Percentiles rank a stretch among this genome's conserved stretches.
These are phyloP conservation scores for Crotalus tigris DNA, from an alignment of 2,113 vertebrate genomes.

Conservation along the genomic window DNA sequence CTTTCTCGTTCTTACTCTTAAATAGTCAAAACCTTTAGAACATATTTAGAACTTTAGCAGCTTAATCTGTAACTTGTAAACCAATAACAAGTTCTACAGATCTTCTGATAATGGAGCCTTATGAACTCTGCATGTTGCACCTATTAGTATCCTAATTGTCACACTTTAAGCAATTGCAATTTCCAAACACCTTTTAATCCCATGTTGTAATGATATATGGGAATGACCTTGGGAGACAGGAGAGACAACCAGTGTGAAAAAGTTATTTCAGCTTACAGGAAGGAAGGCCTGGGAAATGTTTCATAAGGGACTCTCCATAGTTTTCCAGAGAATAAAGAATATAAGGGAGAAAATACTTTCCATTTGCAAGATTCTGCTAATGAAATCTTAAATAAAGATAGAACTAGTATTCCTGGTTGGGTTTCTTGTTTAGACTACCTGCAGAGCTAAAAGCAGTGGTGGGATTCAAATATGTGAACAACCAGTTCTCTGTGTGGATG, in stretches of 20 bases:
- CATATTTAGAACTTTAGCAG: background rate
- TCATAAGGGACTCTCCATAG: background rate
- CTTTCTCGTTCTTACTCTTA: background rate
- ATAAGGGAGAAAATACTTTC: background rate
- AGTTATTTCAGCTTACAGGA: background rate
- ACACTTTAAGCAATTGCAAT: background rate
- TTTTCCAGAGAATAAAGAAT: background rate
- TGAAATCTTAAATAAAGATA: background rate
- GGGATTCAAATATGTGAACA: no score
- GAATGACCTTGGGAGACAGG: background rate
- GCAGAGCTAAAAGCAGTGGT: background rate
- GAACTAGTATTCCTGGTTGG: background rate
- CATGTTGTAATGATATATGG: background rate
- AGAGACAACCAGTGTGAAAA: background rate
- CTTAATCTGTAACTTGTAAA: background rate
- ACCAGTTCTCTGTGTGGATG: no score
- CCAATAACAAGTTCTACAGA: background rate
- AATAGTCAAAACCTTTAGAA: background rate
- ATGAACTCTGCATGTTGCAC: background rate
- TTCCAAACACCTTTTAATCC: background rate
- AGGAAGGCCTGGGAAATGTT: background rate
- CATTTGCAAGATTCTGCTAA: background rate
- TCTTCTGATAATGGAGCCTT: background rate
- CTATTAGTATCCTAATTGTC: background rate
- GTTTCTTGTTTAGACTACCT: background rate